A percentile compares a stretch with the other conserved stretches of the same genome.
These are phyloP conservation scores for Cephus nigrinus DNA, from an alignment of 2,888 invertebrate species.

Conservation along the genomic window DNA sequence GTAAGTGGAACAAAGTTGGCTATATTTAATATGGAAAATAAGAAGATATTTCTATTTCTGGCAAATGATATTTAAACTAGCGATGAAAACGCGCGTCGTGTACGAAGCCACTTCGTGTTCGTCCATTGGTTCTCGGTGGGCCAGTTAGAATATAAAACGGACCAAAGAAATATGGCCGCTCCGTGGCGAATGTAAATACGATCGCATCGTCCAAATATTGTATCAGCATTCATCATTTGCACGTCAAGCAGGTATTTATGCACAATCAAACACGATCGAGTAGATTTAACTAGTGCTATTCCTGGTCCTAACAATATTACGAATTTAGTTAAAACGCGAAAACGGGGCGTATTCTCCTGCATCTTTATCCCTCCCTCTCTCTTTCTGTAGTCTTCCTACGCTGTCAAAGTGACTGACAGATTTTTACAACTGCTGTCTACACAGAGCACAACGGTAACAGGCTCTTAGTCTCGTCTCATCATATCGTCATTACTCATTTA, in stretches of 20 bases:
- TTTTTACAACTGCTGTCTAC: not conserved
- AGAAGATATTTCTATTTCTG: not conserved
- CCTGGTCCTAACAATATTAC: not conserved
- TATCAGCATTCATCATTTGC: conserved; percentile 4
- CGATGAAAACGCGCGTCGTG: not conserved
- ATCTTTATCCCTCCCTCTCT: not conserved
- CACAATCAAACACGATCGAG: not conserved
- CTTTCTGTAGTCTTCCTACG: not conserved
- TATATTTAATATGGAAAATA: not conserved
- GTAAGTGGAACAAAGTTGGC: not conserved
- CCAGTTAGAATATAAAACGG: not conserved
- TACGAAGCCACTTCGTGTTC: not conserved
- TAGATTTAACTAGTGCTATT: not conserved
- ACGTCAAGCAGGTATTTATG: not conserved
- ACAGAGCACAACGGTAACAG: not conserved
- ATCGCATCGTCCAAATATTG: conserved; percentile 9
- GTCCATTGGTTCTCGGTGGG: not conserved
- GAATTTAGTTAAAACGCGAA: not conserved
- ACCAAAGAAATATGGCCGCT: conserved; percentile 3
- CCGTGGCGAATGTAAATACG: conserved; percentile 17
- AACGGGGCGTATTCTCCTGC: not conserved
- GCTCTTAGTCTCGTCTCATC: not conserved
- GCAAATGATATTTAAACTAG: not conserved
- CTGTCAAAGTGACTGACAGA: not conserved
- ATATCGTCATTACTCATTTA: not conserved